These are phyloP conservation scores for Delichon dasypus DNA, from an alignment of 2,797 vertebrate species.

Conservation along the genomic window DNA sequence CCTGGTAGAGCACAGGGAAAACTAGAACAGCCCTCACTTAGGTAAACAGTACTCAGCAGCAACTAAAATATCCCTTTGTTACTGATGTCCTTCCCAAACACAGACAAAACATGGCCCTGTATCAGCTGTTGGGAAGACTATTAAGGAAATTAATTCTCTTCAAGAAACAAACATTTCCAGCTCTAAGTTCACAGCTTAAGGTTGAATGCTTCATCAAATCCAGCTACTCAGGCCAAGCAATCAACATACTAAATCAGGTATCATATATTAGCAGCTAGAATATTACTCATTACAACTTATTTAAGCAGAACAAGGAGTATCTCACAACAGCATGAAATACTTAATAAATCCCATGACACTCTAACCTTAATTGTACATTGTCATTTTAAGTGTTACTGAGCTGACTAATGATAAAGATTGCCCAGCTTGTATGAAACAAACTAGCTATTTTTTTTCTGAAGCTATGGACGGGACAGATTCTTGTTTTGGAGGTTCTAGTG, in stretches of 20 bases:
- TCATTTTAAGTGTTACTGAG: neutral
- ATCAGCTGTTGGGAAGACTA: neutral
- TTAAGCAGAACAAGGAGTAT: neutral
- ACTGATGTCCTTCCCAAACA: neutral
- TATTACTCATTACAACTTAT: neutral
- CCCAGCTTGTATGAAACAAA: neutral
- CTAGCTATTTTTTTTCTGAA: neutral
- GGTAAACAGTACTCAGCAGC: neutral
- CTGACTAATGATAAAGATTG: neutral
- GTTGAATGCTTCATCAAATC: neutral
- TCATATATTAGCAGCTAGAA: neutral
- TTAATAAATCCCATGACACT: neutral
- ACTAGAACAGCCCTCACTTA: neutral
- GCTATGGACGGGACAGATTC: neutral
- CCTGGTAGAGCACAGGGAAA: neutral
- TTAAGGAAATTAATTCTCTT: neutral
- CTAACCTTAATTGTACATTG: neutral
- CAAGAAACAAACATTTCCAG: neutral
- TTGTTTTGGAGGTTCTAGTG: neutral
- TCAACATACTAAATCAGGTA: neutral
- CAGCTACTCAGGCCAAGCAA: neutral
- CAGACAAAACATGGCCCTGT: neutral
- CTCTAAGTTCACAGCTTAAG: neutral
- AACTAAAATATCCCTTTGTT: neutral
- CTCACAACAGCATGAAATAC: neutral